A percentile compares a stretch with the other conserved stretches of the same genome.
Conservation (phyloP, 2,888 invertebrate genomes). For the Chloroclysta siterata region DNA sequence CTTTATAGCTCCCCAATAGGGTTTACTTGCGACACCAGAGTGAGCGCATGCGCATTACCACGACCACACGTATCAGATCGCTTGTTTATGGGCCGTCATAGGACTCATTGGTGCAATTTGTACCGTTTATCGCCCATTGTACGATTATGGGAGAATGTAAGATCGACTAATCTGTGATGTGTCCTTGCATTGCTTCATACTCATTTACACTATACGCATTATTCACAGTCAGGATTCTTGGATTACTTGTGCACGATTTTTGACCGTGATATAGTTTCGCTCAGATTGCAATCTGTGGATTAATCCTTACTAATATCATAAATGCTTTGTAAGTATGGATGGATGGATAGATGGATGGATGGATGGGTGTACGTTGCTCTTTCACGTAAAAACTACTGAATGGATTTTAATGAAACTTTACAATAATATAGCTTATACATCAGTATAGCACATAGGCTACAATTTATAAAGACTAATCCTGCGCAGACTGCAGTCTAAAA, state of each 20-base stretch:
- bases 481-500: no score
- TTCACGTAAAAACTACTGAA: no score
- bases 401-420: no score
- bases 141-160: conserved; percentile 22
- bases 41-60: not conserved
- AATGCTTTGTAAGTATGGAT: no score
- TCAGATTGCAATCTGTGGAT: not conserved
- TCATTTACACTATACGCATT: conserved; percentile 22
- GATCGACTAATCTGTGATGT: conserved; percentile 5
- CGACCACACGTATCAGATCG: conserved; percentile 3
- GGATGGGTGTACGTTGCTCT: no score
- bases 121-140: conserved; percentile 23
- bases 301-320: no score
- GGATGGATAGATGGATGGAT: no score
- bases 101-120: conserved; percentile 10
- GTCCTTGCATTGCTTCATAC: conserved; percentile 29
- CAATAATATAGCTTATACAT: no score
- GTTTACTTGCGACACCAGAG: conserved; percentile 17
- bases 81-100: conserved; percentile 14
- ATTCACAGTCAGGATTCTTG: conserved; percentile 11
- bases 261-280: conserved; percentile 3
- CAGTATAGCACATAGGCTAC: no score
- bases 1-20: conserved; percentile 3
- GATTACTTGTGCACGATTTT: conserved; percentile 15
- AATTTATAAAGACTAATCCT: no score